Evolutionary conservation across 2,888 invertebrate species (phyloP), one percentile per base, ranked within the genome.

Genomic region (Bellardia bayeri): DNA sequence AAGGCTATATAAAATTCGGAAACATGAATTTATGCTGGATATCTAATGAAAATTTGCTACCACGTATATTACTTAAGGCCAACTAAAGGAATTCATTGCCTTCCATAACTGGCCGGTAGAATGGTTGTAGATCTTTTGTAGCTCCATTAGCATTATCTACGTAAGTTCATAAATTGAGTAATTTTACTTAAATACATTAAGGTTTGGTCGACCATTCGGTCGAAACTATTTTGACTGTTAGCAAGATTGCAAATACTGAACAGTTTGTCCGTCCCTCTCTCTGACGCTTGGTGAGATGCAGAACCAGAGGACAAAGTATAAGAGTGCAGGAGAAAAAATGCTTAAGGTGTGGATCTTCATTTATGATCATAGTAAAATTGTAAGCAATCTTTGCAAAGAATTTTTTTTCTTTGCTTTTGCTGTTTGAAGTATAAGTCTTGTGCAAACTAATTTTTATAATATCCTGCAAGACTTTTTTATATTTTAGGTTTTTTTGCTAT

Each of bases 151-250:
- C 86, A 87, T 87, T 87, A 83, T 83, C 82, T 58, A 54, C 82
- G 80, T 66, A 82, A 89, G 88, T 90, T 89, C 89, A 90, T 90
- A 89, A 90, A 90, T 90, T 90, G 88, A 89, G 89, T 84, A 89
- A 89, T 90, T 90, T 90, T 89, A 88, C 84, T 88, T 88, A 88
- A 81, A 78, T 74, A 69, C 82, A 89, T 89, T 88, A 87, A 81
- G 81, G 85, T 71, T 82, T 66, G 82, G 82, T 63, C 74, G 16
- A 54, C 54, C 64, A 72, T 16, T 42, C 54, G 51, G 45, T 66
- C 33, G 23, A 78, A 54, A 66, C 58, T 86, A 74, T 66, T 82
- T 64, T 71, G 37, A 80, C 58, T 85, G 58, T 76, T 68, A 42
- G 82, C 40, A 49, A 68, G 68, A 82, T 69, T 69, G 68, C 33